Evolutionary conservation across 2,888 invertebrate genomes (phyloP).

Genomic region (Zonitis immaculata): DNA sequence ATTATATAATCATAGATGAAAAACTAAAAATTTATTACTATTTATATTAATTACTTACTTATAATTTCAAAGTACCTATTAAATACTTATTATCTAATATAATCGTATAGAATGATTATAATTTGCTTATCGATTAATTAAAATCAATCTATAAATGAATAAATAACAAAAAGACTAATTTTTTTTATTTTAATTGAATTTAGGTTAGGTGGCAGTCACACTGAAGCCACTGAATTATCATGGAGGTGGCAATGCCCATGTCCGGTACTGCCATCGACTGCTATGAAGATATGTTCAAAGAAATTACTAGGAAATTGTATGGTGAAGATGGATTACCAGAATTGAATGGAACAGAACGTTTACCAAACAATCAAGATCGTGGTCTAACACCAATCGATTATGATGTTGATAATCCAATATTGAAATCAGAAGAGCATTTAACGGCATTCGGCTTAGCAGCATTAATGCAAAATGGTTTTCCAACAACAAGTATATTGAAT

Average conservation of each 20-base stretch:
- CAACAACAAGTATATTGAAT: constrained; percentile 61
- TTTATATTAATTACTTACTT: too few species aligned
- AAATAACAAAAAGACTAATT: too few species aligned
- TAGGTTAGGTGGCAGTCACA: constrained; percentile 14
- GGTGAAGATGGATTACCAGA: constrained; percentile 66
- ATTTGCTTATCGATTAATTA: too few species aligned
- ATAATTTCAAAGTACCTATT: too few species aligned
- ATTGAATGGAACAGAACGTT: constrained; percentile 40
- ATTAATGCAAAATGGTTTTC: constrained; percentile 70
- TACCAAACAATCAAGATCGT: constrained; percentile 40
- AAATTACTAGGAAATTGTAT: constrained; percentile 87
- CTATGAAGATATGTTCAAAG: constrained; percentile 85
- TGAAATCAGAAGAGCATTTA: constrained; percentile 69
- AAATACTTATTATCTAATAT: too few species aligned
- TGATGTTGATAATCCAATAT: constrained; percentile 48
- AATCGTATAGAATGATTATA: too few species aligned
- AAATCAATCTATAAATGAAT: too few species aligned
- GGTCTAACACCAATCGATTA: constrained; percentile 50
- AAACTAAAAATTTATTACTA: too few species aligned
- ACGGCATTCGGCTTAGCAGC: constrained; percentile 70
- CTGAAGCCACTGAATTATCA: constrained; percentile 24
- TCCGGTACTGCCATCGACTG: constrained; percentile 60
- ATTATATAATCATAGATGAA: background rate
- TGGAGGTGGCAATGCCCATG: constrained; percentile 56
- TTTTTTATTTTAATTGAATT: background rate